These are phyloP conservation scores for Babylonia areolata DNA, from an alignment of 1,140 invertebrate genomes.

Conservation along the genomic window DNA sequence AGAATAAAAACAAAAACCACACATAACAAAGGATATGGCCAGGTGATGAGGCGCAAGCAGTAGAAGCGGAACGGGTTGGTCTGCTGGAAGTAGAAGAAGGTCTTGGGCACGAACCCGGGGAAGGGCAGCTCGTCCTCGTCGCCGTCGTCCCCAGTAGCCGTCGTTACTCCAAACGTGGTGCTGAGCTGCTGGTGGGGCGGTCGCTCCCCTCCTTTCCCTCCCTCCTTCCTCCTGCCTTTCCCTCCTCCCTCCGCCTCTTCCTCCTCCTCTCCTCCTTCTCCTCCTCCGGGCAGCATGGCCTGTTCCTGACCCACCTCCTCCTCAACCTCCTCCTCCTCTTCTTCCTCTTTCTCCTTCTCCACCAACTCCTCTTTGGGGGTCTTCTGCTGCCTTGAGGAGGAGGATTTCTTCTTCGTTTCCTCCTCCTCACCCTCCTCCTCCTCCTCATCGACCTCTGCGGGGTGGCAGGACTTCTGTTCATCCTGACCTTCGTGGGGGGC, in stretches of 20 bases:
- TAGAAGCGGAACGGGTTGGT: constrained; percentile 89
- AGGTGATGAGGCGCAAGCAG: constrained; percentile 96
- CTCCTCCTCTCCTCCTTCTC: background rate
- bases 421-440: constrained; percentile 2
- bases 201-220: background rate
- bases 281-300: background rate
- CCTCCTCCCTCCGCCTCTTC: background rate
- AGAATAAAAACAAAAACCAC: too few species aligned
- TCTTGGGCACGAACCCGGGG: constrained; percentile 87
- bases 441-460: background rate
- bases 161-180: constrained; percentile 35
- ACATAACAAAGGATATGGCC: constrained; percentile 94
- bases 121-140: constrained; percentile 83
- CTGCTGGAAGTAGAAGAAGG: constrained; percentile 89
- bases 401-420: too few species aligned
- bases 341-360: background rate
- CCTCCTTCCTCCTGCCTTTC: background rate
- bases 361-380: background rate
- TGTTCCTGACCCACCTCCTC: background rate
- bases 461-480: background rate
- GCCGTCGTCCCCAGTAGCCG: constrained; percentile 47
- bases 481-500: too few species aligned
- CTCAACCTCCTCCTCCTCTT: background rate
- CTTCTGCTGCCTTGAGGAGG: background rate
- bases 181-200: constrained; percentile 20